These are phyloP conservation scores for Monodelphis domestica DNA, from an alignment of 2,797 vertebrate genomes.

Conservation along the genomic window DNA sequence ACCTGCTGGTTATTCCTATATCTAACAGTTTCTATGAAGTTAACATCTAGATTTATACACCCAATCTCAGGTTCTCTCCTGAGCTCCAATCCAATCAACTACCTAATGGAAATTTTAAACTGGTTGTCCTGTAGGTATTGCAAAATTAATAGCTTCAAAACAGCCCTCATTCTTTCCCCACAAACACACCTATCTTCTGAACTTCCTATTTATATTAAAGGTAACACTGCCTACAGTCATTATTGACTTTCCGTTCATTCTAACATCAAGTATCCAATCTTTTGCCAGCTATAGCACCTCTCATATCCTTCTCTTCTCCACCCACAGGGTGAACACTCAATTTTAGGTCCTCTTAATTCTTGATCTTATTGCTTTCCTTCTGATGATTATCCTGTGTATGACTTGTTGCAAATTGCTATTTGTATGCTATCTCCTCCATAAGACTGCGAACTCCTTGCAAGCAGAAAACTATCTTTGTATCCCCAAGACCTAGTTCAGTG, in stretches of 20 bases:
- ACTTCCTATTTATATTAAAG: neutral
- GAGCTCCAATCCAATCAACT: neutral
- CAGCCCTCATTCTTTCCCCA: neutral
- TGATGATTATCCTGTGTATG: neutral
- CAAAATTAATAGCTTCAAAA: neutral
- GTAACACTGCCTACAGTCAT: neutral
- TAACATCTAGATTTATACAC: neutral
- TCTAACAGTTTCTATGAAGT: neutral
- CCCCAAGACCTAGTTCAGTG: neutral
- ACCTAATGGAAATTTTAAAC: neutral
- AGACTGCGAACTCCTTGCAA: neutral
- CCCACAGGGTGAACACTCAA: neutral
- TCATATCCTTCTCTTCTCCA: neutral
- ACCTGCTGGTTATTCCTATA: neutral
- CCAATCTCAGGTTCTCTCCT: neutral
- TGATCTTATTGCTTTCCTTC: neutral
- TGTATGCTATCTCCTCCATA: neutral
- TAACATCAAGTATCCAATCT: neutral
- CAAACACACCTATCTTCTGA: neutral
- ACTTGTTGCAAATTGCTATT: neutral
- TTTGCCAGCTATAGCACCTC: neutral
- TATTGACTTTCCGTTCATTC: neutral
- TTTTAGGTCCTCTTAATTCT: neutral
- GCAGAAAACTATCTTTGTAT: neutral
- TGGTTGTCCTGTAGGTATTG: neutral